A percentile compares a stretch with the other conserved stretches of the same genome.
Conservation (phyloP, 1,140 invertebrate species). For the Lucilia cuprina region DNA sequence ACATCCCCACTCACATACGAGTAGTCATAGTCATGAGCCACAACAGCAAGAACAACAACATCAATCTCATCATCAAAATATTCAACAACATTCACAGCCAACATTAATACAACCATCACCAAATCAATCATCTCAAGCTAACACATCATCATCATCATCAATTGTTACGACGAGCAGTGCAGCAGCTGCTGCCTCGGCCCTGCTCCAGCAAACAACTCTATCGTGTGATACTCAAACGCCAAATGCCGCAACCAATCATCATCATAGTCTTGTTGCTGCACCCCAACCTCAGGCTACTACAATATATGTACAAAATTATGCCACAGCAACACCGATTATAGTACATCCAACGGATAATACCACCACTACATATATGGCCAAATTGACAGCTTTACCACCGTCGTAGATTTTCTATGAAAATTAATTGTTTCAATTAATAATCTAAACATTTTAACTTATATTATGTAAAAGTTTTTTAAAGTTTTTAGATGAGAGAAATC, state of each 20-base stretch:
- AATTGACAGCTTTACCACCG: conserved; percentile 28
- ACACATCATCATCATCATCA: not conserved
- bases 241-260: not conserved
- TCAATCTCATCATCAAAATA: conserved; percentile 38
- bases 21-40: conserved; percentile 46
- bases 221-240: conserved; percentile 27
- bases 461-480: not conserved
- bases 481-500: not conserved
- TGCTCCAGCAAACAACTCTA: not conserved
- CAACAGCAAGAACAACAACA: conserved; percentile 40
- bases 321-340: conserved; percentile 29
- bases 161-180: not conserved
- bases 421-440: not conserved
- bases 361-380: conserved; percentile 21
- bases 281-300: conserved; percentile 10
- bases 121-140: not conserved
- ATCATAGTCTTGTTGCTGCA: not conserved
- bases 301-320: conserved; percentile 33
- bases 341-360: conserved; percentile 29
- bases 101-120: not conserved
- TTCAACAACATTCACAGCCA: not conserved
- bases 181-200: not conserved
- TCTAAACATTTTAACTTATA: no score
- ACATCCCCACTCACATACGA: no score
- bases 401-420: conserved; percentile 22